phyloP scores from a whole-genome alignment of 2,113 vertebrate genomes.

The Gobius niger region DNA sequence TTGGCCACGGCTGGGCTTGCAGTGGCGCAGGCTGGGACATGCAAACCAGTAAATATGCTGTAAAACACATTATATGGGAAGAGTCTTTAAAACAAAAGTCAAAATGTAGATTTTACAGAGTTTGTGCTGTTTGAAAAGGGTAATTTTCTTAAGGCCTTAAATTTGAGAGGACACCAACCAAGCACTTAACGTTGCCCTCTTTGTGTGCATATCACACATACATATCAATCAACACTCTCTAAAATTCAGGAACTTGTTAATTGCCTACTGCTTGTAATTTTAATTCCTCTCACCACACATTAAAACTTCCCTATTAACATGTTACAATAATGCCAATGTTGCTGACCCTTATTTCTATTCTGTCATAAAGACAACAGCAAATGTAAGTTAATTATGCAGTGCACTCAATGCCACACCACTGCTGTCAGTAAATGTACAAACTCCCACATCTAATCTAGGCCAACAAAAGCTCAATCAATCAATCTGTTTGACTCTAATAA shows the following conservation, averaged over 20 bases:
- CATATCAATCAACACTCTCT: slow-evolving; percentile 73
- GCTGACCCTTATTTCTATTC: too few relatives aligned
- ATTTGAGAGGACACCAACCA: slow-evolving; percentile 76
- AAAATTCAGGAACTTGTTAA: slow-evolving; percentile 91
- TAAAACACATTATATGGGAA: slow-evolving; percentile 29
- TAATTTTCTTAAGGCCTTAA: slow-evolving; percentile 15
- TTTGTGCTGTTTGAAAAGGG: neutral
- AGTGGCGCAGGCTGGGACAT: slow-evolving; percentile 55
- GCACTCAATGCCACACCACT: slow-evolving; percentile 30
- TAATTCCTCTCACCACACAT: slow-evolving; percentile 82
- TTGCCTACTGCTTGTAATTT: slow-evolving; percentile 92
- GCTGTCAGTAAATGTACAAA: slow-evolving; percentile 38
- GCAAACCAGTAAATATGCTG: slow-evolving; percentile 42
- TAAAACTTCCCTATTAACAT: neutral
- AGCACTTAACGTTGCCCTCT: slow-evolving; percentile 46
- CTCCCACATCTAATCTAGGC: slow-evolving; percentile 31
- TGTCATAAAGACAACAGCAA: too few relatives aligned
- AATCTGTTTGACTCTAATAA: slow-evolving; percentile 27
- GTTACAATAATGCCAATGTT: neutral
- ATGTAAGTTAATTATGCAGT: too few relatives aligned
- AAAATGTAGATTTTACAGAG: neutral
- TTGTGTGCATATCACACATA: slow-evolving; percentile 19
- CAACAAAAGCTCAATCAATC: slow-evolving; percentile 45
- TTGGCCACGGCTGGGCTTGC: slow-evolving; percentile 63
- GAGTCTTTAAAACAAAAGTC: neutral